These are phyloP conservation scores for Centroberyx gerrardi DNA, from an alignment of 2,797 vertebrate species.

Conservation along the genomic window DNA sequence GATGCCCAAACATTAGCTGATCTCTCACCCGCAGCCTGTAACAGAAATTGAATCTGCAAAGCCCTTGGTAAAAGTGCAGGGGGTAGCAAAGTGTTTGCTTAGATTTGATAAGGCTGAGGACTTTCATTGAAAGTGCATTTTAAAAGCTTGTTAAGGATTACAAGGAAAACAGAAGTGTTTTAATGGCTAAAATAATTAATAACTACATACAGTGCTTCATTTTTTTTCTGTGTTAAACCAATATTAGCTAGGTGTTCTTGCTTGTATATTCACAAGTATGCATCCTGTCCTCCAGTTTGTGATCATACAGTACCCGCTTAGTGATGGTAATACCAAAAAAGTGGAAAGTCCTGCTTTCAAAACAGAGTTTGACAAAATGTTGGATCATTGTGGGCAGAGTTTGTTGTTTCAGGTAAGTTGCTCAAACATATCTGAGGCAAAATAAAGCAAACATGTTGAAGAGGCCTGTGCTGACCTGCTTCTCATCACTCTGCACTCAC, in stretches of 20 bases:
- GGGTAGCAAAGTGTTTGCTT: slow-evolving; percentile 42
- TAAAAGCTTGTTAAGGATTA: slow-evolving; percentile 26
- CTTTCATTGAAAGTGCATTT: slow-evolving; percentile 39
- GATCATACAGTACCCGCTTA: background rate
- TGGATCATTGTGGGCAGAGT: slow-evolving; percentile 16
- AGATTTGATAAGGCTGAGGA: slow-evolving; percentile 12
- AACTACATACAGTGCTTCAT: background rate
- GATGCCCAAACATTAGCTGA: slow-evolving; percentile 39
- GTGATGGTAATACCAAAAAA: background rate
- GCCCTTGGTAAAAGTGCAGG: slow-evolving; percentile 6
- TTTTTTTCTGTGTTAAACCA: background rate
- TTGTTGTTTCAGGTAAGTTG: slow-evolving; percentile 32
- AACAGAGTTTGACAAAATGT: slow-evolving; percentile 13
- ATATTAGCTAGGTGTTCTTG: background rate
- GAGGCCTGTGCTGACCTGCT: slow-evolving; percentile 52
- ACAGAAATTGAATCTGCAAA: slow-evolving; percentile 47
- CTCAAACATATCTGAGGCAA: slow-evolving; percentile 21
- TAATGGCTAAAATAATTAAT: background rate
- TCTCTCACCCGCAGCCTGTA: slow-evolving; percentile 48
- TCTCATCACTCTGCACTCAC: slow-evolving; percentile 47
- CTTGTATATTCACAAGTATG: background rate
- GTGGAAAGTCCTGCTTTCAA: slow-evolving; percentile 16
- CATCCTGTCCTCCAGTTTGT: background rate
- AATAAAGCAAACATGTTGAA: slow-evolving; percentile 40
- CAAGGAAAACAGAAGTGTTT: background rate